Base-by-base conservation (phyloP, 2,113 vertebrate genomes). In the Excalfactoria chinensis region DNA sequence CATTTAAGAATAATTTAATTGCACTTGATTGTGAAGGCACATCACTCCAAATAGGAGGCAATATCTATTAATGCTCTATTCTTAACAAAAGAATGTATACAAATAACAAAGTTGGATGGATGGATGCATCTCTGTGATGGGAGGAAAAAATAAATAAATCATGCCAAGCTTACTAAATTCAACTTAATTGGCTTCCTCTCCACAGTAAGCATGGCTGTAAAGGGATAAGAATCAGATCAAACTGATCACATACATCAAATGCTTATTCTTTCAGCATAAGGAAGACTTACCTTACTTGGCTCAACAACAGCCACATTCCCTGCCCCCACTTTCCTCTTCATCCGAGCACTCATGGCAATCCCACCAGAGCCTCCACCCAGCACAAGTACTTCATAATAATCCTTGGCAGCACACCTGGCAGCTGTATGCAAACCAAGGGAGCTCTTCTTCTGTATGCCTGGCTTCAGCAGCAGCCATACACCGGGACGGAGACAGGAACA, bases 281-380 rank as follows among this genome's bases (percentile, higher is more conserved):
- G 46, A 46, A 68, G 28, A 53, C 85, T 96, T 95, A 98, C 99
- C 98, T 99, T 96, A 8, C 98, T 98, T n/a, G 99, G 99, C 94
- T 99, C 99, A 86, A 99, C 97, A 3, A 99, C 93, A 28, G 99
- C 99, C 92, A 99, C 98, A 0, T 99, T 98, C 76, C 94, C 98
- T 17, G 98, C 98, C 16, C 99, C 99, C 19, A 99, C 88, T 89
- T 97, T 98, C 95, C 98, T 98, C 96, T 99, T 99, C 98, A 99
- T 98, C 6, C 99, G 98, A 26, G 99, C 97, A 1, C 98, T 97
- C 99, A 99, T 99, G n/a, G 98, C 3, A n/a, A 99, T 98, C 7
- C 99, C 99, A 1, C 98, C 99, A 8, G 97, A 95, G 7, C 99
- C 99, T 90, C 99, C 99, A 14, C 99, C 99, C 2, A 99, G 95